These are phyloP conservation scores for Venustaconcha ellipsiformis DNA, from an alignment of 1,140 invertebrate species.

Conservation along the genomic window DNA sequence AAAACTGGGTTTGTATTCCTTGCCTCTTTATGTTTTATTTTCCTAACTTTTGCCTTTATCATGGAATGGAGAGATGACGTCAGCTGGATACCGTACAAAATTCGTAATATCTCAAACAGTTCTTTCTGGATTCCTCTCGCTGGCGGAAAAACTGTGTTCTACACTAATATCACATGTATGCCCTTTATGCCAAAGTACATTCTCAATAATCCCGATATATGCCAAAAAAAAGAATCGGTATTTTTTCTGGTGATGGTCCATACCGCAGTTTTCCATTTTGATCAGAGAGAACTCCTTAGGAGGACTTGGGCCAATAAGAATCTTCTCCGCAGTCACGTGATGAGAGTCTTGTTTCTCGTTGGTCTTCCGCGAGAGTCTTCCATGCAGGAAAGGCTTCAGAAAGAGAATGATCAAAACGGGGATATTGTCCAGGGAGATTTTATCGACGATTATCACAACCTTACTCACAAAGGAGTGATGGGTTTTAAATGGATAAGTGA, in stretches of 20 bases:
- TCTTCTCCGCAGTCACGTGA: constrained; percentile 29
- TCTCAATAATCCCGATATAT: too few species aligned
- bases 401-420: constrained; percentile 37
- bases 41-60: too few species aligned
- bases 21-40: too few species aligned
- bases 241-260: constrained; percentile 56
- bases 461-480: constrained; percentile 78
- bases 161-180: too few species aligned
- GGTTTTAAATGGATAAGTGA: constrained; percentile 83
- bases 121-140: too few species aligned
- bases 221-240: constrained; percentile 2
- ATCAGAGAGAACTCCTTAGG: constrained; percentile 47
- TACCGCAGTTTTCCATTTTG: constrained; percentile 50
- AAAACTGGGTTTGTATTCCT: too few species aligned
- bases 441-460: constrained; percentile 60
- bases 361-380: constrained; percentile 72
- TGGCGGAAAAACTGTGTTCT: too few species aligned
- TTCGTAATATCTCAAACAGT: too few species aligned
- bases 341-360: constrained; percentile 76
- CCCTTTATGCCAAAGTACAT: too few species aligned
- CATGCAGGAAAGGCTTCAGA: constrained; percentile 34
- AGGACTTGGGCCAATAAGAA: constrained; percentile 60
- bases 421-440: constrained; percentile 65
- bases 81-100: too few species aligned
- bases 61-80: too few species aligned